Conservation (phyloP, 2,797 vertebrate species). For the Geotrypetes seraphini region DNA sequence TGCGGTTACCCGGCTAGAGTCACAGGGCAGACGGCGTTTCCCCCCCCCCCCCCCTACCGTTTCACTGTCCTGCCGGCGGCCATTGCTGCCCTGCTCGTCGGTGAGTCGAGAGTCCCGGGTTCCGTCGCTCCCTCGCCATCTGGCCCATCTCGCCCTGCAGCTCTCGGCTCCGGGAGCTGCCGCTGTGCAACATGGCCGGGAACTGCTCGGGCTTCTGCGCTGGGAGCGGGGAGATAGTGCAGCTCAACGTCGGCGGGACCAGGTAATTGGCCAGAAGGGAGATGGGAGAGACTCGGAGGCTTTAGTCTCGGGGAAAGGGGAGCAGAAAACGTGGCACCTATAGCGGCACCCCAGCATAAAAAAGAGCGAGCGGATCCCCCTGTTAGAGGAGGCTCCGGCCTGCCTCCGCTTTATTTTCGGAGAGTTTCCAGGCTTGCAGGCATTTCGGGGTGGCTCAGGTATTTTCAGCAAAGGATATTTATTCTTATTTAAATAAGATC, state of each 20-base stretch:
- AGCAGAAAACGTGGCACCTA: too few species aligned
- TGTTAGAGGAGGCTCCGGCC: too few species aligned
- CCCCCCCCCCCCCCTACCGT: slow-evolving; percentile 2
- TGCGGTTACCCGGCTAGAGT: background rate
- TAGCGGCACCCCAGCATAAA: too few species aligned
- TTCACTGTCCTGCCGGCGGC: background rate
- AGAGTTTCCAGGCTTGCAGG: too few species aligned
- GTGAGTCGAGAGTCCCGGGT: background rate
- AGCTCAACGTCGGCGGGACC: slow-evolving; percentile 91
- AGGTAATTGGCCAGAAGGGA: slow-evolving; percentile 75
- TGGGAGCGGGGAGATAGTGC: slow-evolving; percentile 86
- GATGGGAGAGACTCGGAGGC: too few species aligned
- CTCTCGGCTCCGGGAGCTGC: slow-evolving; percentile 1
- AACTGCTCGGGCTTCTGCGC: slow-evolving; percentile 54
- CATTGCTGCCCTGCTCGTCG: slow-evolving; percentile 2
- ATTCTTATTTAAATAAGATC: too few species aligned
- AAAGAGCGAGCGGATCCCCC: too few species aligned
- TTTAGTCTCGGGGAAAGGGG: too few species aligned
- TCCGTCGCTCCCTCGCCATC: too few species aligned
- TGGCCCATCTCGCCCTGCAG: background rate
- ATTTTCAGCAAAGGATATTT: too few species aligned
- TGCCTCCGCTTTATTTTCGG: too few species aligned
- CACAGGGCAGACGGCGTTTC: slow-evolving; percentile 5
- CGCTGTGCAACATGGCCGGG: slow-evolving; percentile 67
- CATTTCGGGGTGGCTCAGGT: too few species aligned